A percentile compares a stretch with the other conserved stretches of the same genome.
Evolutionary conservation across 2,113 vertebrate species (phyloP).

Genomic region (Crotalus helleri): DNA sequence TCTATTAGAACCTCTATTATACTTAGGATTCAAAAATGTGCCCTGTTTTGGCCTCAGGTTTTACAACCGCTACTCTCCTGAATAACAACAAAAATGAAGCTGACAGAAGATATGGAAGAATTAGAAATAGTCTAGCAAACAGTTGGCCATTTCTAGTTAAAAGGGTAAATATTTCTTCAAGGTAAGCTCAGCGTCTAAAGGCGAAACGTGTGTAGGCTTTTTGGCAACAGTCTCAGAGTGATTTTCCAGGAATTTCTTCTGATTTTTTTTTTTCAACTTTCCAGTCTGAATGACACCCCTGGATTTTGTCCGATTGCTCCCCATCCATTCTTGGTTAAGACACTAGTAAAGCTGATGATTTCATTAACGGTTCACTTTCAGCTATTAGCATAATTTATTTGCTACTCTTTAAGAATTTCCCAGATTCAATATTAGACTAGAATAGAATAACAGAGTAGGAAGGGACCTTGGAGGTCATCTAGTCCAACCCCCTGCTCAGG

Average conservation of each 20-base stretch:
- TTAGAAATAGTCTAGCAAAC: neutral
- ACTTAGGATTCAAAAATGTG: neutral
- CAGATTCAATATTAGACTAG: neutral
- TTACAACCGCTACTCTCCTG: neutral
- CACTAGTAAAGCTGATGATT: neutral
- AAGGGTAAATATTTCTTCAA: neutral
- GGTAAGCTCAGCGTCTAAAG: neutral
- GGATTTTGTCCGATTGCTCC: neutral
- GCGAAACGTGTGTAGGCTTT: neutral
- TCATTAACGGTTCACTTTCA: neutral
- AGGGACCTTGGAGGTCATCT: no score
- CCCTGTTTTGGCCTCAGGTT: neutral
- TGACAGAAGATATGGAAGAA: neutral
- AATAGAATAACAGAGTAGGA: no score
- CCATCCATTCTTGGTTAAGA: neutral
- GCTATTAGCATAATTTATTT: neutral
- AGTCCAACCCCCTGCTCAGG: no score
- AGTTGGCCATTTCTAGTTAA: neutral
- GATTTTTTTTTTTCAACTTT: neutral
- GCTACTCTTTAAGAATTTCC: neutral
- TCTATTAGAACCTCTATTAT: conserved; percentile 21
- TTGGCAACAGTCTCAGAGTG: neutral
- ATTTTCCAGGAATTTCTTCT: neutral
- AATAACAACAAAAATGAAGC: neutral
- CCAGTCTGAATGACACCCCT: neutral